phyloP scores from a whole-genome alignment of 2,113 vertebrate species.

The Petrocephalus zakoni region DNA sequence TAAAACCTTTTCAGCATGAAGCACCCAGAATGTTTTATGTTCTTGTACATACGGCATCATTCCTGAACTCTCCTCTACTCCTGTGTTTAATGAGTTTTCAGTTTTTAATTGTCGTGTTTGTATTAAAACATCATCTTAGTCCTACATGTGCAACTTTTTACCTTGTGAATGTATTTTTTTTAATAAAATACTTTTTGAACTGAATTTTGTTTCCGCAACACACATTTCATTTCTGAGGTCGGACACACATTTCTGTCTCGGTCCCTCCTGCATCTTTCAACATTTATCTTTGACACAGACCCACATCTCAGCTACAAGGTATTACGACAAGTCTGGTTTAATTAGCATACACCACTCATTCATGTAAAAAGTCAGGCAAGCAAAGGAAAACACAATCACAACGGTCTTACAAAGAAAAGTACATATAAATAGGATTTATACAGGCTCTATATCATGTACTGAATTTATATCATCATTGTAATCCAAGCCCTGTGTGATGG shows the following conservation, averaged over 20 bases:
- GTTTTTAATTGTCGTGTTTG: constrained; percentile 6
- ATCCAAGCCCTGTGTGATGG: neutral
- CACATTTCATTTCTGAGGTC: neutral
- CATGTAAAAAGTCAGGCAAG: constrained; percentile 65
- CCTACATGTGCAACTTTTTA: neutral
- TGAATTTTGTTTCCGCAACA: neutral
- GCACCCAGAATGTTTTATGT: neutral
- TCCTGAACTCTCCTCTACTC: neutral
- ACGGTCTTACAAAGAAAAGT: constrained; percentile 64
- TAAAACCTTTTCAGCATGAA: neutral
- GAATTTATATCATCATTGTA: constrained; percentile 32
- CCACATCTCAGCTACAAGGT: neutral
- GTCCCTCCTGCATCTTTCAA: neutral
- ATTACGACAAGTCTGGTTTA: constrained; percentile 62
- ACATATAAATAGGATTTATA: constrained; percentile 59
- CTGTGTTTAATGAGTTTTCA: neutral
- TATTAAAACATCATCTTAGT: neutral
- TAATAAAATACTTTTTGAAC: neutral
- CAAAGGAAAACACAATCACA: constrained; percentile 60
- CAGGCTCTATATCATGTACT: constrained; percentile 39
- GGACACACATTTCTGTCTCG: no score
- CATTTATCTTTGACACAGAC: neutral
- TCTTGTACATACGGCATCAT: neutral
- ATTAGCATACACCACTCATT: constrained; percentile 62
- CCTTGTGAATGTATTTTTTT: constrained; percentile 4